Evolutionary conservation across 1,140 invertebrate genomes (phyloP), one percentile per base, ranked within the genome.

Genomic region (Pissodes strobi): DNA sequence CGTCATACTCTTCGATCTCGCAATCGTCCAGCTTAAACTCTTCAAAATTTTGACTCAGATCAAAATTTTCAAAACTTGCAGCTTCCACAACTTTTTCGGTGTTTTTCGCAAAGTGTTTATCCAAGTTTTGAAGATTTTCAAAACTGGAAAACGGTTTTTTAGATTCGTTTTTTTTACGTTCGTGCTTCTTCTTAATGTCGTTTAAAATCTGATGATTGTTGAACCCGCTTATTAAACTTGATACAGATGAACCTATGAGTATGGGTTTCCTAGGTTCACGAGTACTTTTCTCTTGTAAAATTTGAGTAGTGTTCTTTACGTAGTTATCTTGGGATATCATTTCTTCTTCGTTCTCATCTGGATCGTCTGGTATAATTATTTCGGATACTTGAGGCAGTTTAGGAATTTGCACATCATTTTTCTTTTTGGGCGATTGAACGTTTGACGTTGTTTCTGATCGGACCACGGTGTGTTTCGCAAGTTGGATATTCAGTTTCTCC

Each of bases 1-100:
- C 74, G 49, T 67, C 69, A 37, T 75, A 75, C 57, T 78, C 76
- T 56, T 75, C 87, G 15, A 90, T 82, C 73, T 90, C 88, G 69
- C 86, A 85, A 51, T 90, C 88, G 67, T 90, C 89, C 61, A 91
- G 80, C 74, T 89, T 89, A 72, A 90, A 91, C 69, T 91, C 89
- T 70, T 91, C 89, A 69, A 91, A 91, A 76, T 90, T 90, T 72
- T 90, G 87, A 53, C 86, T 85, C 55, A 88, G 82, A 69, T 88
- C 86, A 67, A 87, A 86, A 62, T 86, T 84, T 64, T 85, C 59
- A 58, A 67, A 64, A 67, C 53, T 66, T 2, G 60, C 65, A 56
- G 52, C 53, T 63, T 45, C 69, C n/a, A 55, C 25, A 59, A 38
- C 67, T 34, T 59, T 73, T 64, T 79, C 77, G 17, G 74, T 78